A percentile compares a stretch with the other conserved stretches of the same genome.
These are phyloP conservation scores for Ephialtes manifestator DNA, from an alignment of 2,888 invertebrate genomes.

Conservation along the genomic window DNA sequence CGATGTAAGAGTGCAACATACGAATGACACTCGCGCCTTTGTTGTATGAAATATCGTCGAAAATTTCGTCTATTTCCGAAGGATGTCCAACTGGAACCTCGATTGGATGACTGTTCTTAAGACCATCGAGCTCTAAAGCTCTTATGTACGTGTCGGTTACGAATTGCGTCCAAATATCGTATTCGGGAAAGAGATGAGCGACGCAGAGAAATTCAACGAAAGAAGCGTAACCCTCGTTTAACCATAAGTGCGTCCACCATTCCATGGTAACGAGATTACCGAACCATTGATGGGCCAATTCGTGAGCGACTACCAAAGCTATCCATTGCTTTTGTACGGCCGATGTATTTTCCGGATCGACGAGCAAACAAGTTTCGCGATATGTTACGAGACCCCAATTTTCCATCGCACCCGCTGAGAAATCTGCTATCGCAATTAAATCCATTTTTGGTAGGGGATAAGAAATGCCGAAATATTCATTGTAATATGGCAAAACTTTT, in stretches of 20 bases:
- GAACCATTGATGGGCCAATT: constrained; percentile 99
- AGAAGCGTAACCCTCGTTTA: constrained; percentile 98
- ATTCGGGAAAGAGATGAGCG: constrained; percentile 96
- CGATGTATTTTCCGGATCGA: constrained; percentile 96
- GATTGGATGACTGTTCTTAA: constrained; percentile 98
- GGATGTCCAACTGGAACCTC: constrained; percentile 98
- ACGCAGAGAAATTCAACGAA: constrained; percentile 98
- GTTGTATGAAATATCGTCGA: constrained; percentile 98
- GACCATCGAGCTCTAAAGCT: constrained; percentile 94
- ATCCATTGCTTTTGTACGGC: constrained; percentile 94
- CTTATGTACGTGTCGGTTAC: constrained; percentile 95
- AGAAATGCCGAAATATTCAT: constrained; percentile 97
- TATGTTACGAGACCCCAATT: constrained; percentile 95
- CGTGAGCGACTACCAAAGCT: constrained; percentile 96
- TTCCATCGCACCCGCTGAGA: constrained; percentile 98
- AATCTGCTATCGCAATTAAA: constrained; percentile 98
- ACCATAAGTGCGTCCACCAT: constrained; percentile 99
- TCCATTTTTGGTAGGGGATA: constrained; percentile 99
- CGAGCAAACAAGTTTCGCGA: constrained; percentile 95
- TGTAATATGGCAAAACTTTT: constrained; percentile 96
- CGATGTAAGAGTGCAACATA: constrained; percentile 97
- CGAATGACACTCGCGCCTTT: constrained; percentile 98
- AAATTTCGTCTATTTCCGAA: constrained; percentile 98
- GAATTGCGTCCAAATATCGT: constrained; percentile 99
- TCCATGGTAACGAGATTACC: constrained; percentile 99